Percentiles rank a stretch among this genome's conserved stretches.
These are phyloP conservation scores for Caenorhabditis uteleia DNA, from an alignment of 2,888 invertebrate species.

Conservation along the genomic window DNA sequence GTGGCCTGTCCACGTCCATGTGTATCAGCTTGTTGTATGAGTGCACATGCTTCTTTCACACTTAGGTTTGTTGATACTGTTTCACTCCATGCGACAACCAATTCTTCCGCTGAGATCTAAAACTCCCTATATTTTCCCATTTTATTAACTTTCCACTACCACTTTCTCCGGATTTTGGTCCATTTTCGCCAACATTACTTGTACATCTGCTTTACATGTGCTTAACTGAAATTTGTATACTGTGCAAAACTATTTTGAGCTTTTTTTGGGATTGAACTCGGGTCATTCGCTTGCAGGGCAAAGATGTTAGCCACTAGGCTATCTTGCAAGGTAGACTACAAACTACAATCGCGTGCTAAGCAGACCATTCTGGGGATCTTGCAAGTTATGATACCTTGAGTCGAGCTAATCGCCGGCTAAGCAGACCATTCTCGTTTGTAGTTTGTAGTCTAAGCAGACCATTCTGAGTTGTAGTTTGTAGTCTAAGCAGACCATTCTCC, in stretches of 20 bases:
- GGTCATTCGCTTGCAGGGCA: too few species aligned
- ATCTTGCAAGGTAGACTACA: too few species aligned
- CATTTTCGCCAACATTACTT: constrained; percentile 50
- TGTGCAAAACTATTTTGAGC: neutral
- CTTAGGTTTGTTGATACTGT: constrained; percentile 54
- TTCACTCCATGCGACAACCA: constrained; percentile 57
- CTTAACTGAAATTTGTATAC: constrained; percentile 28
- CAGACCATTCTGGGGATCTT: too few species aligned
- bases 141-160: constrained; percentile 9
- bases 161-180: constrained; percentile 49
- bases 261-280: neutral
- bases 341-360: too few species aligned
- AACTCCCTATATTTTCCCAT: constrained; percentile 7
- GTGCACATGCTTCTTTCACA: constrained; percentile 46
- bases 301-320: too few species aligned
- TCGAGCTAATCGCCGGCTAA: too few species aligned
- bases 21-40: constrained; percentile 52
- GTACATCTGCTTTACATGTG: constrained; percentile 52
- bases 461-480: too few species aligned
- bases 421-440: too few species aligned
- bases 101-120: constrained; percentile 54
- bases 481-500: too few species aligned
- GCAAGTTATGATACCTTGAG: too few species aligned
- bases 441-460: too few species aligned
- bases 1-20: constrained; percentile 47